Evolutionary conservation across 2,113 vertebrate species (phyloP).

Genomic region (Martes martes): DNA sequence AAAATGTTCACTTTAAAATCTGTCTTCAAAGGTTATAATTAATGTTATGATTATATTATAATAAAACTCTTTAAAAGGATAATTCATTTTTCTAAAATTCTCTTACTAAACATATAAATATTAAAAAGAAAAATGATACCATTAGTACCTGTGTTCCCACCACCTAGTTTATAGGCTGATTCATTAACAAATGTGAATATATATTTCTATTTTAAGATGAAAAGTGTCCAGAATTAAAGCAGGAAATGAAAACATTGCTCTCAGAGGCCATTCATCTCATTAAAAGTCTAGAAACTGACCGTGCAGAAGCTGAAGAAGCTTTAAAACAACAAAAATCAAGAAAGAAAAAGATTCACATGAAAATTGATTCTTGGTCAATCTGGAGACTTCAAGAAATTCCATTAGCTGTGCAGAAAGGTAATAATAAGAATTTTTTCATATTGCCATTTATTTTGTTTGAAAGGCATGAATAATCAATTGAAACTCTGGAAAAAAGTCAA

Average conservation of each 20-base stretch:
- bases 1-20: conserved; percentile 12
- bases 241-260: conserved; percentile 84
- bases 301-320: conserved; percentile 85
- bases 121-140: background rate
- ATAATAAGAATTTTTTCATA: conserved; percentile 12
- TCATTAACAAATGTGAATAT: background rate
- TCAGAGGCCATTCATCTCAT: conserved; percentile 87
- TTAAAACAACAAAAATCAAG: conserved; percentile 82
- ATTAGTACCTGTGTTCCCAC: background rate
- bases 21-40: background rate
- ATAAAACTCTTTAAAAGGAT: background rate
- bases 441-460: background rate
- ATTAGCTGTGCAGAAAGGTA: conserved; percentile 85
- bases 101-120: background rate
- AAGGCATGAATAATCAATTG: background rate
- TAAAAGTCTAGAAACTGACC: conserved; percentile 87
- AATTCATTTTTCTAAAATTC: conserved; percentile 28
- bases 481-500: background rate
- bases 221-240: conserved; percentile 77
- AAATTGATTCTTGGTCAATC: conserved; percentile 83
- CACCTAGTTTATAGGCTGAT: background rate
- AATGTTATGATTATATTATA: background rate
- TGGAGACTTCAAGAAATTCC: conserved; percentile 87
- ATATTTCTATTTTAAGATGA: conserved; percentile 69
- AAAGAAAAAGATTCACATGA: conserved; percentile 75